Evolutionary conservation across 2,888 invertebrate species (phyloP).

Genomic region (Cryptocephalus primarius): DNA sequence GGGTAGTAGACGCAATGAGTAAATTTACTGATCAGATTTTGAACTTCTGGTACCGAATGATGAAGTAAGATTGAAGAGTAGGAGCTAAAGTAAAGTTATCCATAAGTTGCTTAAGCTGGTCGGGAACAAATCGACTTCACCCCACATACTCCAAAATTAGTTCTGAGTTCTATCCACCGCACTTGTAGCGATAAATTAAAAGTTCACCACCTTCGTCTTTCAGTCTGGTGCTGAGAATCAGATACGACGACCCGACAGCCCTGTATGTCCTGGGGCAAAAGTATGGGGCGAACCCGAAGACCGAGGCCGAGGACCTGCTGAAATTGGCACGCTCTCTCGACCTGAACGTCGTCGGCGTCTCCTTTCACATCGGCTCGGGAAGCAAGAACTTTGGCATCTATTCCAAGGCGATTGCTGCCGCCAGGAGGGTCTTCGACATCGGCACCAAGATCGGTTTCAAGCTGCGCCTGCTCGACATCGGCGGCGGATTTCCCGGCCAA

Average conservation of each 20-base stretch:
- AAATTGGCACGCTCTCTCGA: slow-evolving; percentile 5
- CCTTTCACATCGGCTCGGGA: slow-evolving; percentile 13
- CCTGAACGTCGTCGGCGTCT: slow-evolving; percentile 10
- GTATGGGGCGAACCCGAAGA: slow-evolving; percentile 9
- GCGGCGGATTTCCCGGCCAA: slow-evolving; percentile 12
- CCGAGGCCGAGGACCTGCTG: slow-evolving; percentile 6
- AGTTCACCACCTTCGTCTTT: slow-evolving; percentile 19
- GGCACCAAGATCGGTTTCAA: slow-evolving; percentile 8
- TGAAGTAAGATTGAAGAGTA: no score
- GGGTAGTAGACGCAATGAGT: no score
- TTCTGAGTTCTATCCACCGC: no score
- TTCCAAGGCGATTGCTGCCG: slow-evolving; percentile 7
- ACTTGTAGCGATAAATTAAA: no score
- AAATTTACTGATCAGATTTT: no score
- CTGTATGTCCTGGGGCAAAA: slow-evolving; percentile 8
- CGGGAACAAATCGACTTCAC: no score
- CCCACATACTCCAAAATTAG: no score
- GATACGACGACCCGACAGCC: slow-evolving; percentile 8
- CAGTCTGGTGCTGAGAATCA: slow-evolving; percentile 10
- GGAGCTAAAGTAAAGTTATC: no score
- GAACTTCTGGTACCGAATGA: no score
- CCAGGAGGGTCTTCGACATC: slow-evolving; percentile 9
- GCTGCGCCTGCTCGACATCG: slow-evolving; percentile 11
- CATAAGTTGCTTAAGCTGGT: no score
- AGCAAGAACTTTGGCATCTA: slow-evolving; percentile 4